phyloP scores from a whole-genome alignment of 2,888 invertebrate genomes.

The Ophion ellenae region DNA sequence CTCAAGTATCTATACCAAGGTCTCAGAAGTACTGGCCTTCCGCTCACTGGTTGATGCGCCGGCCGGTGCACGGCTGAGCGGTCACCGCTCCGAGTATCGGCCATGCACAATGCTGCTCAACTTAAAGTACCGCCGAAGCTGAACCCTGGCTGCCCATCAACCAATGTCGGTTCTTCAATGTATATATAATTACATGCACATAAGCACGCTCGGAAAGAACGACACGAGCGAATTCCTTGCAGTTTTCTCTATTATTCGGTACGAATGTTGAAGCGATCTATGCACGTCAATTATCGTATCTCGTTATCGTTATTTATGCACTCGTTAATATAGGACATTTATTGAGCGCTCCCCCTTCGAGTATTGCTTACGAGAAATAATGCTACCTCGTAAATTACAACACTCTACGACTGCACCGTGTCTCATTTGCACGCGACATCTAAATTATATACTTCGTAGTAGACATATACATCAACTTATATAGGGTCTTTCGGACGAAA shows the following conservation, averaged over 20 bases:
- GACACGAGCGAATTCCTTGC: neutral
- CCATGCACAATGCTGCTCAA: too few relatives aligned
- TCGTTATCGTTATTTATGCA: conserved; percentile 50
- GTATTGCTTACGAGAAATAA: conserved; percentile 38
- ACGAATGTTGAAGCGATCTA: conserved; percentile 30
- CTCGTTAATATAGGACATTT: conserved; percentile 35
- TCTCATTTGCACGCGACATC: conserved; percentile 26
- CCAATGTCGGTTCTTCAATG: too few relatives aligned
- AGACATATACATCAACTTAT: neutral
- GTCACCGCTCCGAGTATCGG: too few relatives aligned
- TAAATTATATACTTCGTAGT: neutral
- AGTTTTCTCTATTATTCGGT: conserved; percentile 41
- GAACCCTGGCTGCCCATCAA: too few relatives aligned
- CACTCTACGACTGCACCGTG: conserved; percentile 11
- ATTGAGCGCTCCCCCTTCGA: conserved; percentile 22
- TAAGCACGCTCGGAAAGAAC: neutral
- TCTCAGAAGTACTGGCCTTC: too few relatives aligned
- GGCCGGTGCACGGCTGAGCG: too few relatives aligned
- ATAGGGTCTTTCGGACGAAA: neutral
- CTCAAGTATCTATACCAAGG: too few relatives aligned
- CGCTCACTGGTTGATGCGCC: too few relatives aligned
- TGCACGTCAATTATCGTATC: conserved; percentile 40
- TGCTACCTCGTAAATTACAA: conserved; percentile 50
- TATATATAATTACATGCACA: too few relatives aligned
- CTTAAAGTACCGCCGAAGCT: too few relatives aligned